These are phyloP conservation scores for Cepaea nemoralis DNA, from an alignment of 1,140 invertebrate species.

Conservation along the genomic window DNA sequence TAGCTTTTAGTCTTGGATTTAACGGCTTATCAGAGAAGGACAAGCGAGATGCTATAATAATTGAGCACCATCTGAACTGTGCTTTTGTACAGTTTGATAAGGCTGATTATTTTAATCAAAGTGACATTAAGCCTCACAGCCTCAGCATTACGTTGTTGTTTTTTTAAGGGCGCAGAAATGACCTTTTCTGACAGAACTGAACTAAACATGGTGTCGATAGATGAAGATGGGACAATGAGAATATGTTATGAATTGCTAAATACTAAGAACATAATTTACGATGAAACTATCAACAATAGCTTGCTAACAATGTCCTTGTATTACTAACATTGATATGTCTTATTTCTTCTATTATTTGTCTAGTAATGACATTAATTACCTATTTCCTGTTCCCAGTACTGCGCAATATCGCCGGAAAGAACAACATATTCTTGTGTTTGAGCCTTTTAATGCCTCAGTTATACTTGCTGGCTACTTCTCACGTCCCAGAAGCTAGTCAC, in stretches of 20 bases:
- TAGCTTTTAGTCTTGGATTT: too few species aligned
- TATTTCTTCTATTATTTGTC: background rate
- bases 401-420: conserved; percentile 4
- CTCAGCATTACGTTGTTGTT: background rate
- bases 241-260: background rate
- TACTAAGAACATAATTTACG: background rate
- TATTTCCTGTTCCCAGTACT: conserved; percentile 12
- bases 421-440: conserved; percentile 18
- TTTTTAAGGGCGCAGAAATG: background rate
- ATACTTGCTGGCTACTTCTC: background rate
- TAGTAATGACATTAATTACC: background rate
- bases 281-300: background rate
- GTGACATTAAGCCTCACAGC: background rate
- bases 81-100: background rate
- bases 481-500: background rate
- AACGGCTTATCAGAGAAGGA: background rate
- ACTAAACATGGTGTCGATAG: background rate
- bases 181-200: background rate
- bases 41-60: background rate
- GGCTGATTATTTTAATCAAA: background rate
- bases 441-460: conserved; percentile 2
- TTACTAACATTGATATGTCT: conserved; percentile 2
- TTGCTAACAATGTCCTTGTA: background rate
- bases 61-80: background rate
- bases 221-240: conserved; percentile 16